Conservation (phyloP, 1,140 invertebrate species). For the Sweltsa coloradensis region DNA sequence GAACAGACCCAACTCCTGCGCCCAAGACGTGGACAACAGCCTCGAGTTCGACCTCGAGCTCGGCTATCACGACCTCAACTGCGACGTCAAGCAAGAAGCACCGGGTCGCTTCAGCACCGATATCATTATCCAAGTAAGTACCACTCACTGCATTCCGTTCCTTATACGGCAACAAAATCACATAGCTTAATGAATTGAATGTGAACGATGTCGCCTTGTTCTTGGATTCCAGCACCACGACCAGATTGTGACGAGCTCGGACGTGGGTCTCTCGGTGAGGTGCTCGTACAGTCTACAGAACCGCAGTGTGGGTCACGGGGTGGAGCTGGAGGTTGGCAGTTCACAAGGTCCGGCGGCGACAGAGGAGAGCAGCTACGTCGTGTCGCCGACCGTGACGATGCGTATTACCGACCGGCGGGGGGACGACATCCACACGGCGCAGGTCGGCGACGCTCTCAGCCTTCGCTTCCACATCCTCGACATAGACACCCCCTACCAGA, state of each 20-base stretch:
- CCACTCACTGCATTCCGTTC: neutral
- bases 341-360: constrained; percentile 21
- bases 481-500: constrained; percentile 36
- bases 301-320: constrained; percentile 33
- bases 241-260: constrained; percentile 39
- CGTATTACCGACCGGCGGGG: constrained; percentile 34
- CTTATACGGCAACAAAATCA: neutral
- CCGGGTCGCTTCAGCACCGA: constrained; percentile 30
- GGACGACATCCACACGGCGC: constrained; percentile 32
- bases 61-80: constrained; percentile 31
- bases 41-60: constrained; percentile 31
- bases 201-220: constrained; percentile 6
- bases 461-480: constrained; percentile 38
- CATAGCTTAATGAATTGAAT: too few relatives aligned
- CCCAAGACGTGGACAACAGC: constrained; percentile 30
- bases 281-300: constrained; percentile 40
- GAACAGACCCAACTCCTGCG: constrained; percentile 35
- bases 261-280: constrained; percentile 36
- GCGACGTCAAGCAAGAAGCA: constrained; percentile 31
- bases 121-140: constrained; percentile 25
- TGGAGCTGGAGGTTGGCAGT: constrained; percentile 29
- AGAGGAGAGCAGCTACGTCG: constrained; percentile 34
- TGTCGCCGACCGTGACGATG: constrained; percentile 39
- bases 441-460: constrained; percentile 36
- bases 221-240: constrained; percentile 37